phyloP scores from a whole-genome alignment of 2,888 invertebrate species.

The Hybos culiciformis region DNA sequence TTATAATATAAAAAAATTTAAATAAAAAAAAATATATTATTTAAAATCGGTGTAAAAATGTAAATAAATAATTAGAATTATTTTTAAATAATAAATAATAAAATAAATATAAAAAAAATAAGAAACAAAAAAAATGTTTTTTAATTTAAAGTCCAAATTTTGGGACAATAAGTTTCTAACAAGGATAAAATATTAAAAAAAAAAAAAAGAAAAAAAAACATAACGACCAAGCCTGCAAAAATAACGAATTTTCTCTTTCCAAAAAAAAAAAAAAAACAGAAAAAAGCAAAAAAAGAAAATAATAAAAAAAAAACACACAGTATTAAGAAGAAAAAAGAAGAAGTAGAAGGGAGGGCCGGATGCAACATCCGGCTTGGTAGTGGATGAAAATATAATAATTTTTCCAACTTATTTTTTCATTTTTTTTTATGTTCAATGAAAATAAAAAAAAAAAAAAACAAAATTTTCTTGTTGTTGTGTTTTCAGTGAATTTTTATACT shows the following conservation, averaged over 20 bases:
- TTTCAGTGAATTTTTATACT: neutral
- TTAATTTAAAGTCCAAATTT: neutral
- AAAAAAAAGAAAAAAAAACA: neutral
- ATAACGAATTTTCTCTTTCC: too few species aligned
- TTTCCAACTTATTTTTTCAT: neutral
- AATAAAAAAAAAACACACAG: conserved; percentile 3
- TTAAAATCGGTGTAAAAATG: neutral
- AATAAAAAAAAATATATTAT: conserved; percentile 5
- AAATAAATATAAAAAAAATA: conserved; percentile 9
- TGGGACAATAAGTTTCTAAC: neutral
- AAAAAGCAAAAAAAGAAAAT: neutral
- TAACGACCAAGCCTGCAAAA: neutral
- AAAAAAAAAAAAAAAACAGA: conserved; percentile 3
- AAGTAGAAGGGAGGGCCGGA: neutral
- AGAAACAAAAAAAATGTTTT: neutral
- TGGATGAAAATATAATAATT: neutral
- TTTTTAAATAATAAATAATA: neutral
- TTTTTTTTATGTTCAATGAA: neutral
- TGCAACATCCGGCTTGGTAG: conserved; percentile 4
- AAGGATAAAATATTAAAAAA: neutral
- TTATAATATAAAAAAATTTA: conserved; percentile 4
- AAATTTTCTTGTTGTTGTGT: neutral
- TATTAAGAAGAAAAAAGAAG: conserved; percentile 4
- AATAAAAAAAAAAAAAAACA: too few species aligned
- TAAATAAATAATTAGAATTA: conserved; percentile 3